Conservation (phyloP, 1,140 invertebrate genomes). For the Bombus terrestris region DNA sequence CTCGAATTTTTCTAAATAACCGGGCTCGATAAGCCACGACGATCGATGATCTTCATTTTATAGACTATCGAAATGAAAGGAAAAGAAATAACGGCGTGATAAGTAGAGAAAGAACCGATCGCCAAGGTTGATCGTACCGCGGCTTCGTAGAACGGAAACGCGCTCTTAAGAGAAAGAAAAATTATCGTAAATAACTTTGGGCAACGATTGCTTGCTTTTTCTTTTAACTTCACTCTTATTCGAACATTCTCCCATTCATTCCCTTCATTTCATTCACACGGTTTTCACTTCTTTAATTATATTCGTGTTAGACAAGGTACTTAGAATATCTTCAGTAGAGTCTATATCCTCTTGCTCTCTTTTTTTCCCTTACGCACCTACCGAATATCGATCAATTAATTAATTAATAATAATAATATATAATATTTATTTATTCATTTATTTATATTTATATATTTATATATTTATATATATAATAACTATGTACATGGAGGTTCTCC, state of each 20-base stretch:
- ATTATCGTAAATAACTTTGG: constrained; percentile 49
- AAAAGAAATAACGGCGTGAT: not conserved
- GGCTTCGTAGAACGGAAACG: constrained; percentile 12
- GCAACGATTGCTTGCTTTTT: constrained; percentile 41
- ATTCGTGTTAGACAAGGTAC: constrained; percentile 74
- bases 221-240: constrained; percentile 4
- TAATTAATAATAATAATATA: constrained; percentile 68
- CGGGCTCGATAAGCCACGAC: constrained; percentile 16
- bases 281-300: not conserved
- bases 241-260: not conserved
- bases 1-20: not conserved
- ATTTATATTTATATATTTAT: constrained; percentile 64
- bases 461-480: constrained; percentile 76
- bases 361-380: constrained; percentile 76
- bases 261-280: not conserved
- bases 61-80: not conserved
- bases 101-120: not conserved
- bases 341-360: constrained; percentile 67
- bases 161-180: constrained; percentile 28
- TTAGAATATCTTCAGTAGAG: constrained; percentile 77
- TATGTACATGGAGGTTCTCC: constrained; percentile 77
- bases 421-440: constrained; percentile 66
- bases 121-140: constrained; percentile 5
- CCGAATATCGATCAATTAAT: constrained; percentile 75
- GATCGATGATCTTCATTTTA: not conserved